A percentile compares a stretch with the other conserved stretches of the same genome.
Evolutionary conservation across 1,140 invertebrate genomes (phyloP).

Genomic region (Neocloeon triangulifer): DNA sequence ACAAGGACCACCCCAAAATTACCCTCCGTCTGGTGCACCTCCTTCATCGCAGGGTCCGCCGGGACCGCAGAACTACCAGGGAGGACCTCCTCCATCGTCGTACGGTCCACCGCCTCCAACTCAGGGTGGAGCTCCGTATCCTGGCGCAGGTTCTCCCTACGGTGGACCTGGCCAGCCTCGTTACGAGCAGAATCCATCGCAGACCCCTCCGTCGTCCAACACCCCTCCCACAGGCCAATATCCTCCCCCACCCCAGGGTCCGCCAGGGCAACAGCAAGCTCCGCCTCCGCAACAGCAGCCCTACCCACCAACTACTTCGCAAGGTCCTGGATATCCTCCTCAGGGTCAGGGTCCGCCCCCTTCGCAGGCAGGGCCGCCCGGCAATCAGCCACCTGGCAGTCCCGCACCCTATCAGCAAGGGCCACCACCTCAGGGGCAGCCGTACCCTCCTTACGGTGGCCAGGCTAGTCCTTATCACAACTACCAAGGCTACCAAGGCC

Average conservation of each 20-base stretch:
- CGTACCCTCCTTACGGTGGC: too few species aligned
- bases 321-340: slow-evolving; percentile 9
- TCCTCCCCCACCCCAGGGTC: slow-evolving; percentile 8
- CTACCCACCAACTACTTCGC: too few species aligned
- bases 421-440: too few species aligned
- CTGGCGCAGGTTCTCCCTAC: too few species aligned
- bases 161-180: too few species aligned
- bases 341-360: slow-evolving; percentile 8
- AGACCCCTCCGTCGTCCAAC: too few species aligned
- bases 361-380: slow-evolving; percentile 3
- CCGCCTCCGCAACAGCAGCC: slow-evolving; percentile 8
- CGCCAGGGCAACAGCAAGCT: slow-evolving; percentile 8
- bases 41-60: slow-evolving; percentile 5
- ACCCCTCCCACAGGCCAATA: too few species aligned
- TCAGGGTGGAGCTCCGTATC: slow-evolving; percentile 2
- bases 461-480: too few species aligned
- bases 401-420: too few species aligned
- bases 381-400: slow-evolving; percentile 1
- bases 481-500: too few species aligned
- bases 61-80: slow-evolving; percentile 5
- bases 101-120: not conserved
- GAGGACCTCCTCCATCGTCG: not conserved
- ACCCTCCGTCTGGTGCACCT: slow-evolving; percentile 5
- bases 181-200: too few species aligned
- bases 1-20: slow-evolving; percentile 6